These are phyloP conservation scores for Delphinapterus leucas DNA, from an alignment of 2,113 vertebrate species.

Conservation along the genomic window DNA sequence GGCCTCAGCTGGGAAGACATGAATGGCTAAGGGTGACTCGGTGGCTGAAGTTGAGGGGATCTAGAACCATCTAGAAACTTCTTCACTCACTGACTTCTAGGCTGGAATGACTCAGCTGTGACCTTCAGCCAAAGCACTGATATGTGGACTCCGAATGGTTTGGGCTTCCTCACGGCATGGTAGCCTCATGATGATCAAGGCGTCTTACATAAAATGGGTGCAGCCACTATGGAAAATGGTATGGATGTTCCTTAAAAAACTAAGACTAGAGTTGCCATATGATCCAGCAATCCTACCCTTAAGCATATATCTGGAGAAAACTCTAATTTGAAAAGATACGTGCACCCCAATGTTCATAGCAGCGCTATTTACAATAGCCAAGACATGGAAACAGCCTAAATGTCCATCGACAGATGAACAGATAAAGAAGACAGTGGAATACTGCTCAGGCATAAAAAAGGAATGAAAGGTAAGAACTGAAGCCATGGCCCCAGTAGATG, in stretches of 20 bases:
- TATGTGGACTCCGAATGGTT: not conserved
- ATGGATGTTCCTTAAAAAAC: not conserved
- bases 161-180: not conserved
- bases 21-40: not conserved
- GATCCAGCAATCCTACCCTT: not conserved
- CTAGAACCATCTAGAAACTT: not conserved
- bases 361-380: not conserved
- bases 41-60: not conserved
- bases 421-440: not conserved
- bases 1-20: not conserved
- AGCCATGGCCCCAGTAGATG: not conserved
- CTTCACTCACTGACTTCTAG: not conserved
- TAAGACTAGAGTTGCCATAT: not conserved
- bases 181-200: not conserved
- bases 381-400: not conserved
- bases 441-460: not conserved
- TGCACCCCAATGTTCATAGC: not conserved
- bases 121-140: not conserved
- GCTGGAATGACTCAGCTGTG: not conserved
- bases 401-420: not conserved
- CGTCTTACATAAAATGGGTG: not conserved
- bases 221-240: not conserved
- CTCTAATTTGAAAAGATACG: not conserved
- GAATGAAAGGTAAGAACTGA: not conserved
- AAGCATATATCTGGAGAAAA: not conserved